Evolutionary conservation across 1,140 invertebrate genomes (phyloP), one percentile per base, ranked within the genome.

Genomic region (Melanaphis sacchari): DNA sequence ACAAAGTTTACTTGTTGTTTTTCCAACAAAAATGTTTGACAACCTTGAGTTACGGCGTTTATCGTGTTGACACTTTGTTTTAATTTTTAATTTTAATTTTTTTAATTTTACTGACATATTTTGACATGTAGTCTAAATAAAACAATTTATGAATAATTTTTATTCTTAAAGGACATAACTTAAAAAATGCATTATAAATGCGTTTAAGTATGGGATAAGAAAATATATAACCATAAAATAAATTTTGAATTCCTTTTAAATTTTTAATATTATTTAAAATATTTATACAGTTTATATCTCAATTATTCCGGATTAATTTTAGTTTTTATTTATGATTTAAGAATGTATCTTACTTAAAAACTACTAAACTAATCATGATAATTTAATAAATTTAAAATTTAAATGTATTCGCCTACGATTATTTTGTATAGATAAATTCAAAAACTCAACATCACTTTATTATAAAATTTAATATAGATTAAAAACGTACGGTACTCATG

Each of bases 21-120:
- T 76, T n/a, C 8, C 59, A n/a, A 66, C 59, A 31, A 26, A 66
- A 66, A 66, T 66, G 31, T 66, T 66, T 66, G 59, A 76, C 59
- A 76, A 76, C 31, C 15, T 76, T 76, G 59, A 76, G 59, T 76
- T 76, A 76, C 59, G n/a, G 18, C n/a, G 4, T 18, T 76, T 76
- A 76, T n/a, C n/a, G 59, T n/a, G 59, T n/a, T 18, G 15, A 76
- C 59, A 76, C 15, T 5, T n/a, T 76, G 15, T n/a, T 76, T 66
- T 66, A n/a, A n/a, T 66, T 66, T 66, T 76, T n/a, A 76, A 66
- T 66, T 66, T 66, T 31, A 66, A n/a, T n/a, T n/a, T 76, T 76
- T 76, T n/a, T n/a, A 76, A 15, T 76, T 76, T 76, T 76, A 11
- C 59, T n/a, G 3, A 15, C 59, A 36, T n/a, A 76, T 76, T 76